phyloP scores from a whole-genome alignment of 2,797 vertebrate genomes.

The Argya squamiceps region DNA sequence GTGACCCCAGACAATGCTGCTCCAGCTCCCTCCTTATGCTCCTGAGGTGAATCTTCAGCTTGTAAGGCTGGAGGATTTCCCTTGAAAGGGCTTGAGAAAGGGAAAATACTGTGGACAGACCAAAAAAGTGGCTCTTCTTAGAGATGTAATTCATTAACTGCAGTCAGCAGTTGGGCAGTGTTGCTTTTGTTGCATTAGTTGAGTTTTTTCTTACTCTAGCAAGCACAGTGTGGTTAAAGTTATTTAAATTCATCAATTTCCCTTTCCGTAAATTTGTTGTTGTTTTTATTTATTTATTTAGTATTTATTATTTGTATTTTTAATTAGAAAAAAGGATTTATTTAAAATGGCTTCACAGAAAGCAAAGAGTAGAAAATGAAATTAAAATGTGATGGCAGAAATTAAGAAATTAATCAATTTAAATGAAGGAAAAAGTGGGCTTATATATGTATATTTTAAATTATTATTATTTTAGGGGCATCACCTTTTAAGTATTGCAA shows the following conservation, averaged over 20 bases:
- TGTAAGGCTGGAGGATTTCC: not conserved
- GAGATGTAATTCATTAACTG: not conserved
- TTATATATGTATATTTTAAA: not conserved
- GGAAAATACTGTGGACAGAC: not conserved
- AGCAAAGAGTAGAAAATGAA: not conserved
- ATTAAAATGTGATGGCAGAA: not conserved
- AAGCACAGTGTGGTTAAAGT: not conserved
- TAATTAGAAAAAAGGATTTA: not conserved
- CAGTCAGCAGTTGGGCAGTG: accelerated
- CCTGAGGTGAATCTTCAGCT: not conserved
- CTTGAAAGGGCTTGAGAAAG: not conserved
- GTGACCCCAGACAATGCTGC: not conserved
- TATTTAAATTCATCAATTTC: not conserved
- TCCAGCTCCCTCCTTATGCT: not conserved
- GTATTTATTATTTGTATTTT: not conserved
- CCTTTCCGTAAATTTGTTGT: not conserved
- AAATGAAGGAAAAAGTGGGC: not conserved
- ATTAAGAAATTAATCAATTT: not conserved
- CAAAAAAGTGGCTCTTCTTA: not conserved
- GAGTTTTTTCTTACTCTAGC: not conserved
- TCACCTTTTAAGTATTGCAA: not conserved
- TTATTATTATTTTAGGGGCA: not conserved
- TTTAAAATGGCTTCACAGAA: not conserved
- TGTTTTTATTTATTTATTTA: not conserved
- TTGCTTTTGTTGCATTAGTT: not conserved